phyloP scores from a whole-genome alignment of 2,797 vertebrate species.

The Gallinago nigripennis region DNA sequence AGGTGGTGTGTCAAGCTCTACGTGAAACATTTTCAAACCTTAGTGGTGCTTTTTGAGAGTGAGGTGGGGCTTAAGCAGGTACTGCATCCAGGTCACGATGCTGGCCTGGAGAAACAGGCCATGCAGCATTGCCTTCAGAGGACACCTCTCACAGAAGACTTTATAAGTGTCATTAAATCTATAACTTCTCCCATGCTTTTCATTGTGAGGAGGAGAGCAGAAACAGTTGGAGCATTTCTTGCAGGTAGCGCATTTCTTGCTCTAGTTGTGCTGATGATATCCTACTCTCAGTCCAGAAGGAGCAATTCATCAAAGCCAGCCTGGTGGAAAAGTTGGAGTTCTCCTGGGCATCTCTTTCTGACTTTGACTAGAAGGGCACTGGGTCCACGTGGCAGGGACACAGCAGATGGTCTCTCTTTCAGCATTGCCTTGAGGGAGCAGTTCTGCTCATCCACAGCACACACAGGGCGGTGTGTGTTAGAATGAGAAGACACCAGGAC shows the following conservation, averaged over 20 bases:
- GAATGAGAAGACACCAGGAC: not conserved
- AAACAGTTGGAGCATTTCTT: not conserved
- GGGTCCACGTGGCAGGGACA: not conserved
- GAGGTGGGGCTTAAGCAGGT: not conserved
- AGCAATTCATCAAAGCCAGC: not conserved
- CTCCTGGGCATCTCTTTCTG: not conserved
- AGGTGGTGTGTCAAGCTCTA: not conserved
- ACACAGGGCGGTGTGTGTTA: accelerated
- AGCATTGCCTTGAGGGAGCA: not conserved
- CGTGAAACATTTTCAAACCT: not conserved
- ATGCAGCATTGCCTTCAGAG: not conserved
- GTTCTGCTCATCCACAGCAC: not conserved
- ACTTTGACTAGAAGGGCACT: not conserved
- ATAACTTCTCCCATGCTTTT: not conserved
- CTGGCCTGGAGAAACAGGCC: not conserved
- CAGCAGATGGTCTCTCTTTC: not conserved
- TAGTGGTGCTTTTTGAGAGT: not conserved
- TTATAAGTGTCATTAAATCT: not conserved
- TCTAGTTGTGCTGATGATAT: not conserved
- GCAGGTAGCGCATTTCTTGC: not conserved
- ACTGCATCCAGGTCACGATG: not conserved
- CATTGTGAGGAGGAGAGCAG: not conserved
- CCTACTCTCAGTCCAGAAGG: not conserved
- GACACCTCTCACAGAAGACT: not conserved
- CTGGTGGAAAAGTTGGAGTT: not conserved